Base-by-base conservation (phyloP, 53 echinoderm and acorn worm genomes). In the Astropecten irregularis region DNA sequence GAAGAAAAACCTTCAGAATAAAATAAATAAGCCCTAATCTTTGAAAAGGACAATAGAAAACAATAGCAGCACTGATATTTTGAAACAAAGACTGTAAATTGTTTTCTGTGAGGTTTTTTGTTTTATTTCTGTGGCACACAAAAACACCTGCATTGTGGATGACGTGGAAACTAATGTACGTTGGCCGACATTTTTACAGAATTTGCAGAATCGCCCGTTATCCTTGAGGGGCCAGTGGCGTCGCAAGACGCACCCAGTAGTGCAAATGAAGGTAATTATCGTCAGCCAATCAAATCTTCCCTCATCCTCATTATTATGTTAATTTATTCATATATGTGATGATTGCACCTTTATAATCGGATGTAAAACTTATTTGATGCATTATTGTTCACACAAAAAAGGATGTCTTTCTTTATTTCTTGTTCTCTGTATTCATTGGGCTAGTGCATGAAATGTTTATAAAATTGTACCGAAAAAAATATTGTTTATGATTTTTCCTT, bases 191-290 rank as follows among this genome's bases (percentile, higher is more conserved):
- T 59, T 42, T 77, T 77, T 77, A 60, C 77, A 77, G 77, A 77
- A 77, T 77, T 46, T 77, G 60, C 61, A 46, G 77, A 77, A 8
- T 61, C 77, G 10, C 23, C 77, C 28, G 59, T 59, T 18, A 6
- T 23, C 25, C 44, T 60, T 16, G 77, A 77, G 56, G 44, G 26
- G 31, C 60, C 61, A 46, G 77, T 62, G 60, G 62, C 46, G 30
- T 46, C 77, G 9, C 77, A 60, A 31, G 77, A 77, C n/a, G 46
- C 77, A 47, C 61, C 77, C 60, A 60, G 62, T 77, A 59, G 61
- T 77, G 77, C 60, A 15, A 77, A 77, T 21, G 77, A 77, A 77
- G 77, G 77, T 77, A 77, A 77, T 61, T 59, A 77, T 77, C 2
- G 14, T 38, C 55, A 38, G 25, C 57, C 55, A 37, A 36, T 74